phyloP scores from a whole-genome alignment of 2,888 invertebrate species.

The Syrista parreyssii region DNA sequence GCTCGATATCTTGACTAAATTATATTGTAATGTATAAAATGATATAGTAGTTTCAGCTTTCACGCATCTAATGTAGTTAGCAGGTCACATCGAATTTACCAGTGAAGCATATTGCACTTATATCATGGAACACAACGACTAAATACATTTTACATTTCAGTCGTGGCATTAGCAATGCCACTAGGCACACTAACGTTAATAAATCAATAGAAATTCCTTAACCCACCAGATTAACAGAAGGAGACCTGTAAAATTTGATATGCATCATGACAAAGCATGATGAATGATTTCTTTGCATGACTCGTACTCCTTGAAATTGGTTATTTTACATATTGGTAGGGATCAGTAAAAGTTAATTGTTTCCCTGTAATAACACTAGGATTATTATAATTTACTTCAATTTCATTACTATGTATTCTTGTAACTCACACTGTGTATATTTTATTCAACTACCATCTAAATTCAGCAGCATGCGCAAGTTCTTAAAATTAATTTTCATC shows the following conservation, averaged over 20 bases:
- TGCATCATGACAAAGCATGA: not conserved
- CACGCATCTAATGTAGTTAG: not conserved
- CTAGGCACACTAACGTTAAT: not conserved
- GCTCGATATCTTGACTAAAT: not conserved
- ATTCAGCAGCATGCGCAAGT: not conserved
- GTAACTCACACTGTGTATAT: not conserved
- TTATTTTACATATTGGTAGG: not conserved
- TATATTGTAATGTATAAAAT: not conserved
- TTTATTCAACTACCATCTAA: not conserved
- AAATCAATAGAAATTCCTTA: not conserved
- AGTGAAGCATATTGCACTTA: not conserved
- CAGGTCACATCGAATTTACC: not conserved
- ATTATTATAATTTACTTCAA: not conserved
- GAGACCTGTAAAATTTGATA: not conserved
- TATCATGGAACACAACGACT: not conserved
- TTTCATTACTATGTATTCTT: not conserved
- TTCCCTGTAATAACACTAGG: not conserved
- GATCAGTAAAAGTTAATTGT: not conserved
- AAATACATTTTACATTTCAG: constrained; percentile 2
- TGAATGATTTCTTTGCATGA: not conserved
- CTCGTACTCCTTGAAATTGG: not conserved
- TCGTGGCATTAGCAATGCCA: not conserved
- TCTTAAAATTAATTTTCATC: not conserved
- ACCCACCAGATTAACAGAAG: not conserved
- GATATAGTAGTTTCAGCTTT: not conserved